Conservation (phyloP, 2,113 vertebrate genomes). For the Gnathonemus longibarbis region DNA sequence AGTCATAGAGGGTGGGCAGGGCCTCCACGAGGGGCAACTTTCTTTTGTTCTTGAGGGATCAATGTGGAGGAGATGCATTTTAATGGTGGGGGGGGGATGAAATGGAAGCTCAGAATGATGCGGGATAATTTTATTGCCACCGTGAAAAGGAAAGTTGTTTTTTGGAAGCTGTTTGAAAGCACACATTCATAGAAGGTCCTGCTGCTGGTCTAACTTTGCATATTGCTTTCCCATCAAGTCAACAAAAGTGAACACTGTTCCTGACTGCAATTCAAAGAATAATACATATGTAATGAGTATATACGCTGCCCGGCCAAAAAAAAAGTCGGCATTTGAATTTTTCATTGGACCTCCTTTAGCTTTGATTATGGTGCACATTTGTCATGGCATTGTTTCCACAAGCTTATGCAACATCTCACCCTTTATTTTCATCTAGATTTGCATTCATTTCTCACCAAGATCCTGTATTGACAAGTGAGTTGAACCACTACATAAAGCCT, state of each 20-base stretch:
- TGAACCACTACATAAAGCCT: too few relatives aligned
- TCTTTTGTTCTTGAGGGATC: conserved; percentile 30
- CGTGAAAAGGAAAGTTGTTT: neutral
- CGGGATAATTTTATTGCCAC: neutral
- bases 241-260: neutral
- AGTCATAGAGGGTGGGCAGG: conserved; percentile 80
- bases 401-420: too few relatives aligned
- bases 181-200: neutral
- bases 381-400: too few relatives aligned
- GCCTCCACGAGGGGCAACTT: conserved; percentile 66
- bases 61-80: conserved; percentile 22
- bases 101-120: neutral
- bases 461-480: too few relatives aligned
- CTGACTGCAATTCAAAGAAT: neutral
- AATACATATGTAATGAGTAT: neutral
- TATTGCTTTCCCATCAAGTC: neutral
- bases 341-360: too few relatives aligned
- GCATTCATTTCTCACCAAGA: too few relatives aligned
- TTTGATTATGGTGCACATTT: too few relatives aligned
- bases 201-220: neutral
- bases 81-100: neutral
- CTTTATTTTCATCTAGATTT: too few relatives aligned
- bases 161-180: neutral
- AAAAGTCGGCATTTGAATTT: too few relatives aligned
- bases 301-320: too few relatives aligned